Evolutionary conservation across 2,888 invertebrate species (phyloP), one percentile per base, ranked within the genome.

Genomic region (Nebria brevicollis): DNA sequence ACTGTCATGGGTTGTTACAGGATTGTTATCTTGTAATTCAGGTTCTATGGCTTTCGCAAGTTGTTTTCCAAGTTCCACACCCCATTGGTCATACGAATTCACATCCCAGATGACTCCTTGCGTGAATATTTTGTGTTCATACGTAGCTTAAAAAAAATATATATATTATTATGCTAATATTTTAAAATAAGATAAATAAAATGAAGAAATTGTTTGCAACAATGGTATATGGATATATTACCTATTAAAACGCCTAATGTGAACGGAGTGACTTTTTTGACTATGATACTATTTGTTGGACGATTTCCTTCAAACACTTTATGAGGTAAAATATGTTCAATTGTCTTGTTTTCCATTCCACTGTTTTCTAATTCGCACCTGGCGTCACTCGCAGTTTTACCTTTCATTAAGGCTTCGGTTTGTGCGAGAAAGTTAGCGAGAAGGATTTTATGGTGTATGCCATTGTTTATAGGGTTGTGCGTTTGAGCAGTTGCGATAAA

Each of bases 51-150:
- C 96, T 90, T 99, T 99, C 0, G 99, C 99, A 85, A 99, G 90
- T 88, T 98, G 98, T 89, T 99, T 99, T 77, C 99, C 99, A 85
- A 99, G 92, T 89, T 99, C 99, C 77, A 99, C 99, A 64, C 99
- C 99, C 98, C 99, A 99, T 88, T 99, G 99, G 91, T 99, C 99
- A 89, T 95, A 99, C 0, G 99, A 99, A 89, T 99, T 99, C 88
- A 99, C 98, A 89, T 99, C 97, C 99, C 99, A 99, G 86, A 99
- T 96, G 73, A 97, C 94, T 70, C 99, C 99, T 89, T 99, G 99
- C 0, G 96, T 95, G 91, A 99, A 99, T 86, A 99, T 99, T 90
- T 99, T 99, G 89, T 98, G 98, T 89, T 99, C 99, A 89, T 99
- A 99, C 91, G 97, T 93, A 0, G 97, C 99, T 97, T 73, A 90